Evolutionary conservation across 2,888 invertebrate genomes (phyloP), one percentile per base, ranked within the genome.

Genomic region (Pachymerium ferrugineum): DNA sequence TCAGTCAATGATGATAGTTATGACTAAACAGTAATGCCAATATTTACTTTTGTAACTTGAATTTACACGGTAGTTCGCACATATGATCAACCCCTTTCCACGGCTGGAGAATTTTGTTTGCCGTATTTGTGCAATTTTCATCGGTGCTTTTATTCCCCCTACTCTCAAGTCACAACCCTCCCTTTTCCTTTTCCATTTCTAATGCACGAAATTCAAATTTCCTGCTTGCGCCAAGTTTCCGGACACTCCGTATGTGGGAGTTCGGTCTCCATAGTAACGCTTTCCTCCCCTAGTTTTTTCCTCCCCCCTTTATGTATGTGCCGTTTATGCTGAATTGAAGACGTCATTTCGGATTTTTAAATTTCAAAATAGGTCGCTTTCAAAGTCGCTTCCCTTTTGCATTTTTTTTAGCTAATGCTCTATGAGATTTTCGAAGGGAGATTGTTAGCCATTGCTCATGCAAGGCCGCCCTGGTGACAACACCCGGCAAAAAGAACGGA

Each of bases 171-270:
- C 10, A 35, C 35, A n/a, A n/a, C n/a, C n/a, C n/a, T n/a, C n/a
- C n/a, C n/a, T n/a, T n/a, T n/a, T 12, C 38, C 12, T 14, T 38
- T 38, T 28, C 67, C 67, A 25, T 69, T 69, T 69, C 68, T 3
- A 33, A 69, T 69, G 69, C 69, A 69, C 25, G 69, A 69, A 69
- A 69, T 69, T 69, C 69, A 69, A 69, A 69, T 69, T 69, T 69
- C 69, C 69, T 69, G 69, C 69, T 33, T 31, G 30, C 69, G 69
- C 33, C 69, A 29, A 69, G 31, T 54, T 69, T 69, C 69, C 69
- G 69, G 69, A 16, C 33, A 33, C 30, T 29, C 35, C n/a, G 35
- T 35, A 10, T 14, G 14, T 8, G 10, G 10, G 19, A n/a, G 29
- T 69, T 33, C 33, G 16, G 69, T 69, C 69, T 28, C 30, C 69